These are phyloP conservation scores for Trichonephila inaurata DNA, from an alignment of 1,140 invertebrate species.

Conservation along the genomic window DNA sequence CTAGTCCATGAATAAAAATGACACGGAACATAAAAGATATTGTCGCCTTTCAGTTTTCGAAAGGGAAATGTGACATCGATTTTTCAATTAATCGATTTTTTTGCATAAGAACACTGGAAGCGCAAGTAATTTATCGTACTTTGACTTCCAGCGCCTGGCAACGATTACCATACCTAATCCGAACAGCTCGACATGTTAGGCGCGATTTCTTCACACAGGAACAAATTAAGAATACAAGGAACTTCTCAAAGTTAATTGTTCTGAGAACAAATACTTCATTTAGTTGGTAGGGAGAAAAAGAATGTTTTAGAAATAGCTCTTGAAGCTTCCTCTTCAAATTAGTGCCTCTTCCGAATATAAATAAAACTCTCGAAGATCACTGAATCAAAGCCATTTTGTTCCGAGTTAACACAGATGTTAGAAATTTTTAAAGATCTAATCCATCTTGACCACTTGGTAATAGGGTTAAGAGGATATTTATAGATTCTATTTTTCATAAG, in stretches of 20 bases:
- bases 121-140: background rate
- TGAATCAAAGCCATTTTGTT: constrained; percentile 1
- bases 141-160: background rate
- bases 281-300: background rate
- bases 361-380: background rate
- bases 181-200: background rate
- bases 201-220: background rate
- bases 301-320: background rate
- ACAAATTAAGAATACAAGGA: constrained; percentile 2
- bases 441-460: background rate
- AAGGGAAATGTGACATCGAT: background rate
- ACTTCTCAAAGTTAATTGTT: background rate
- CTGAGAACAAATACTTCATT: background rate
- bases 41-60: background rate
- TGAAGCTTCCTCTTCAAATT: background rate
- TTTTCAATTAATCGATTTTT: constrained; percentile 15
- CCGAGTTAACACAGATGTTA: background rate
- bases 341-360: background rate
- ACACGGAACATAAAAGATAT: background rate
- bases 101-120: background rate
- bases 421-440: constrained; percentile 1
- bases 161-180: background rate
- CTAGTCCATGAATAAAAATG: background rate
- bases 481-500: background rate
- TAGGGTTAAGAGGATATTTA: background rate